phyloP scores from a whole-genome alignment of 2,113 vertebrate genomes.

The Rhineura floridana region DNA sequence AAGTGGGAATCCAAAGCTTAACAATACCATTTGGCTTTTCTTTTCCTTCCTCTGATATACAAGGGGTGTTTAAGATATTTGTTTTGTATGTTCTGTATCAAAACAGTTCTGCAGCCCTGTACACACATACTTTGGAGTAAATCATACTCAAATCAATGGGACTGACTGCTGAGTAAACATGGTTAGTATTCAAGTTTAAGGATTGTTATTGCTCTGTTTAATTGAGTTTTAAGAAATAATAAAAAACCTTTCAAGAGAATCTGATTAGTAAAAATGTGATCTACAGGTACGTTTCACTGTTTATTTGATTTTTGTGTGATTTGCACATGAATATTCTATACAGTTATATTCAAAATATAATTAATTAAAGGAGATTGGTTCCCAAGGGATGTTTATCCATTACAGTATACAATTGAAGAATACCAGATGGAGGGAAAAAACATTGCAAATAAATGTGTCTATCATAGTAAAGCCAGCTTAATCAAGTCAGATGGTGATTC shows the following conservation, averaged over 20 bases:
- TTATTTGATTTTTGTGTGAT: constrained; percentile 27
- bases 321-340: constrained; percentile 14
- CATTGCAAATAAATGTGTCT: constrained; percentile 30
- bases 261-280: constrained; percentile 20
- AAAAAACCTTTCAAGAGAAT: background rate
- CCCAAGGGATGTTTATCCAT: constrained; percentile 23
- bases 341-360: constrained; percentile 26
- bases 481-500: constrained; percentile 35
- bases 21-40: background rate
- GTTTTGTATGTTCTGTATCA: background rate
- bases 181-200: background rate
- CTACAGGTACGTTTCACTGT: constrained; percentile 11
- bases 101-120: background rate
- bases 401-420: constrained; percentile 29
- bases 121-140: background rate
- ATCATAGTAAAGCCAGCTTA: constrained; percentile 27
- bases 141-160: background rate
- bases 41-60: background rate
- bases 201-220: background rate
- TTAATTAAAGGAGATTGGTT: constrained; percentile 36
- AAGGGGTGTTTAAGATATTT: background rate
- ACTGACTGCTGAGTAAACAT: background rate
- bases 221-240: background rate
- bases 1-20: background rate
- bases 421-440: constrained; percentile 15